These are phyloP conservation scores for Stenoptilia bipunctidactyla DNA, from an alignment of 2,888 invertebrate genomes.

Conservation along the genomic window DNA sequence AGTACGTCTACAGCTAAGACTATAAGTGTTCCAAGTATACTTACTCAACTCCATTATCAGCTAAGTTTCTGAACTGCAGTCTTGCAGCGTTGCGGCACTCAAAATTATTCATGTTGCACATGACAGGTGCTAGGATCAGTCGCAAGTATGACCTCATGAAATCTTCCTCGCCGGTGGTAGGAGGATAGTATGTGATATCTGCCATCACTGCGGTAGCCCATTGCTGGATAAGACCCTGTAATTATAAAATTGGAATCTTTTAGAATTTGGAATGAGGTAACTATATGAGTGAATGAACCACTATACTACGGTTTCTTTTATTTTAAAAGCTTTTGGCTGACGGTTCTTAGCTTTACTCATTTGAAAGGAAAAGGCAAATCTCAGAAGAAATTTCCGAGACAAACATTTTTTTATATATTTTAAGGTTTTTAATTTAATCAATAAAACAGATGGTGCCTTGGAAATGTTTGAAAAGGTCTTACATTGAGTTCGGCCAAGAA, in stretches of 20 bases:
- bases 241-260: too few species aligned
- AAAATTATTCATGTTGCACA: constrained; percentile 31
- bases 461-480: constrained; percentile 11
- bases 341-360: too few species aligned
- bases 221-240: constrained; percentile 26
- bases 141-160: constrained; percentile 52
- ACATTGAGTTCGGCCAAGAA: constrained; percentile 30
- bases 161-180: constrained; percentile 18
- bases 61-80: constrained; percentile 27
- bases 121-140: constrained; percentile 39
- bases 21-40: constrained; percentile 15
- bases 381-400: too few species aligned
- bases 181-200: constrained; percentile 29
- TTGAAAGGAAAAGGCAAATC: too few species aligned
- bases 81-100: constrained; percentile 31
- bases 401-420: too few species aligned
- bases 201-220: constrained; percentile 36
- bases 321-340: too few species aligned
- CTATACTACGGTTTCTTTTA: too few species aligned
- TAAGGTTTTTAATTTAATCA: too few species aligned
- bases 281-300: too few species aligned
- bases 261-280: too few species aligned
- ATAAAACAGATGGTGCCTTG: not conserved
- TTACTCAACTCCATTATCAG: constrained; percentile 23
- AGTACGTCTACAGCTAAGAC: not conserved